phyloP scores from a whole-genome alignment of 92 coral and sea anemone genomes.

The Meandrina meandrites region DNA sequence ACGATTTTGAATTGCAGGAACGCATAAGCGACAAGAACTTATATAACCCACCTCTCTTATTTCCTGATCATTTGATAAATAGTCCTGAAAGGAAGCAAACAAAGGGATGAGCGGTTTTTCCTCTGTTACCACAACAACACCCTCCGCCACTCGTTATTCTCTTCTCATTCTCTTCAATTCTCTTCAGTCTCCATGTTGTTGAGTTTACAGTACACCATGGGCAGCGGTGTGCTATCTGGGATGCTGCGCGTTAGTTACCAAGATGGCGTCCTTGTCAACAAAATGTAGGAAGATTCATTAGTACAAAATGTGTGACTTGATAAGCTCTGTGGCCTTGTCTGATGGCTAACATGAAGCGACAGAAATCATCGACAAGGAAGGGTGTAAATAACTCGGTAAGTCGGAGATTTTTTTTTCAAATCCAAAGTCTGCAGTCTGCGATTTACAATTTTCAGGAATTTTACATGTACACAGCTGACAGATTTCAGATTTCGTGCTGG shows the following conservation, averaged over 20 bases:
- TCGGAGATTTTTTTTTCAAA: too few relatives aligned
- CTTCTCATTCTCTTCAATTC: too few relatives aligned
- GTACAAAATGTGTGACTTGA: neutral
- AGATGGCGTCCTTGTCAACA: constrained; percentile 42
- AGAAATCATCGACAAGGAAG: neutral
- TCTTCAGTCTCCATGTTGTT: constrained; percentile 66
- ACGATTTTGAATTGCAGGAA: too few relatives aligned
- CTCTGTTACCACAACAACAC: neutral
- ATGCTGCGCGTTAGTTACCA: constrained; percentile 33
- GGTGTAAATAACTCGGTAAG: constrained; percentile 25
- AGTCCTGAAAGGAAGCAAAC: constrained; percentile 79
- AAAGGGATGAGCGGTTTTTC: constrained; percentile 48
- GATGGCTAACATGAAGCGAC: constrained; percentile 25
- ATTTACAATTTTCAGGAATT: too few relatives aligned
- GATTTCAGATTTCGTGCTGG: too few relatives aligned
- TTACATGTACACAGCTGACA: too few relatives aligned
- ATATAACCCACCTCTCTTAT: constrained; percentile 82
- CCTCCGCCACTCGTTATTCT: too few relatives aligned
- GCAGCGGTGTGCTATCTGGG: constrained; percentile 29
- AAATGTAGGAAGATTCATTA: neutral
- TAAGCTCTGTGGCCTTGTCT: neutral
- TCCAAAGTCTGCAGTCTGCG: too few relatives aligned
- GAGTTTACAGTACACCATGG: neutral
- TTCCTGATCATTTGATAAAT: constrained; percentile 84
- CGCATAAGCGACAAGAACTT: too few relatives aligned